Percentiles rank a stretch among this genome's conserved stretches.
phyloP scores from a whole-genome alignment of 53 echinoderm and acorn worm genomes.

The Crossaster papposus region DNA sequence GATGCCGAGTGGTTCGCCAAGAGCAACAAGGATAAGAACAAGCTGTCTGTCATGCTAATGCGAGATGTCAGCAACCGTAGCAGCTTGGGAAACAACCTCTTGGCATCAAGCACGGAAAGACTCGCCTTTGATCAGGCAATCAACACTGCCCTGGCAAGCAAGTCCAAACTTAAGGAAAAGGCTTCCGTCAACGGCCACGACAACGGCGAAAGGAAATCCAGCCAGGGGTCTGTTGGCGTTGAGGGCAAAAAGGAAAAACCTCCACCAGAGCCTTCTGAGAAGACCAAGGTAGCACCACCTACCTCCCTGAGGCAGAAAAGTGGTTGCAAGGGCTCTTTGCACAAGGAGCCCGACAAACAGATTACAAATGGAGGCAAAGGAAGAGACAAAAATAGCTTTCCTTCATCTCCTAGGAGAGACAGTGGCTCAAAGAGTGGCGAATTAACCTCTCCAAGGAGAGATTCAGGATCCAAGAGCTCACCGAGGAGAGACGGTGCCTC shows the following conservation, averaged over 20 bases:
- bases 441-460: constrained; percentile 45
- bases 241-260: constrained; percentile 15
- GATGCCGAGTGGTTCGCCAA: constrained; percentile 46
- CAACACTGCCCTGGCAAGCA: constrained; percentile 1
- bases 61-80: constrained; percentile 61
- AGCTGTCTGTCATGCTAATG: constrained; percentile 61
- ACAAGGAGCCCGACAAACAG: constrained; percentile 8
- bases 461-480: constrained; percentile 28
- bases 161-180: constrained; percentile 42
- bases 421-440: constrained; percentile 31
- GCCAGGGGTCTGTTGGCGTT: neutral
- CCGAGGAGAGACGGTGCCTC: constrained; percentile 50
- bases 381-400: constrained; percentile 38
- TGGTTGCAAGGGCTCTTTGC: constrained; percentile 20
- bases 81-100: constrained; percentile 60
- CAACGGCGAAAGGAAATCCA: constrained; percentile 12
- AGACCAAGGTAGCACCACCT: constrained; percentile 34
- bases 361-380: constrained; percentile 24
- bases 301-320: neutral
- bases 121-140: constrained; percentile 65
- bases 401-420: constrained; percentile 20
- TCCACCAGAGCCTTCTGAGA: constrained; percentile 16
- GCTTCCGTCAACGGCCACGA: neutral
- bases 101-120: constrained; percentile 59
- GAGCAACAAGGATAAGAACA: constrained; percentile 53